These are phyloP conservation scores for Mallotus villosus DNA, from an alignment of 2,797 vertebrate species.

Conservation along the genomic window DNA sequence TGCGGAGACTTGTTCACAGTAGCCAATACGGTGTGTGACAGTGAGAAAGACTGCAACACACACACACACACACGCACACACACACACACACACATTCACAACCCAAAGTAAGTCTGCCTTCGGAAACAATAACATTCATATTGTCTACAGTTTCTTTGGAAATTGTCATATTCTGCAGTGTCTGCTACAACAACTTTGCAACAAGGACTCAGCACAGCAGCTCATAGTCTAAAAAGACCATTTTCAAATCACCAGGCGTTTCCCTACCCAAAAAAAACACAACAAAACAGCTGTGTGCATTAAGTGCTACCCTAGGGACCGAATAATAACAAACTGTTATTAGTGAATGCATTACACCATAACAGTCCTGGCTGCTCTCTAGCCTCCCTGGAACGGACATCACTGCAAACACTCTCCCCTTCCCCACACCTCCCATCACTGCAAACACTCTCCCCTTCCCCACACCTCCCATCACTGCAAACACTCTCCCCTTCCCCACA, in stretches of 20 bases:
- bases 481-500: conserved; percentile 50
- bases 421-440: conserved; percentile 49
- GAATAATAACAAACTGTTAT: conserved; percentile 79
- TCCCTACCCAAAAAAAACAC: conserved; percentile 53
- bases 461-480: conserved; percentile 62
- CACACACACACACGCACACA: background rate
- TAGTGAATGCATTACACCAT: conserved; percentile 77
- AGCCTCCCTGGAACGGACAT: conserved; percentile 62
- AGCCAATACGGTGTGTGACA: conserved; percentile 31
- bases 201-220: conserved; percentile 20
- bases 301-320: conserved; percentile 70
- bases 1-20: conserved; percentile 43
- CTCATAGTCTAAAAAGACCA: conserved; percentile 68
- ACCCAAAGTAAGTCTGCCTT: too few relatives aligned
- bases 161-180: background rate
- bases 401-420: conserved; percentile 59
- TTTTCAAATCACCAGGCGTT: conserved; percentile 61
- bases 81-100: background rate
- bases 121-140: background rate
- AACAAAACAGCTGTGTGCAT: conserved; percentile 72
- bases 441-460: conserved; percentile 55
- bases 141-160: conserved; percentile 2
- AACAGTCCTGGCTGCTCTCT: conserved; percentile 68
- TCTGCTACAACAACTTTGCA: background rate
- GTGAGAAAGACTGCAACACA: conserved; percentile 29